These are phyloP conservation scores for Trichonephila clavata DNA, from an alignment of 1,140 invertebrate species.

Conservation along the genomic window DNA sequence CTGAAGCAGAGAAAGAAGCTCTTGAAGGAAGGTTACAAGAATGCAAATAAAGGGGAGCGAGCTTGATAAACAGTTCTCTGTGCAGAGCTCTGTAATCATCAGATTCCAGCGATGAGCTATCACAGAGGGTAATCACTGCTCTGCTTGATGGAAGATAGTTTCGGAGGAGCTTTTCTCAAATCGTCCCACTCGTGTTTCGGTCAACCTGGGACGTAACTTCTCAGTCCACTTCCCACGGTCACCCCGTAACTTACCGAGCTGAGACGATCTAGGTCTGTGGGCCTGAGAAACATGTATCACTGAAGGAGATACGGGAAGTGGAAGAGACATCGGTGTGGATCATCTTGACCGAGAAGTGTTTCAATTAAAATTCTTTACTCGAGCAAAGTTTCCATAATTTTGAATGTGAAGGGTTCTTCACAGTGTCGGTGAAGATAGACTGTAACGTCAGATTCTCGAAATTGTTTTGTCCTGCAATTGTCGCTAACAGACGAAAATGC, in stretches of 20 bases:
- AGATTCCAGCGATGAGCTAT: constrained; percentile 18
- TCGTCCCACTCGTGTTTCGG: constrained; percentile 23
- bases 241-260: constrained; percentile 22
- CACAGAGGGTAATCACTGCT: background rate
- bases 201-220: background rate
- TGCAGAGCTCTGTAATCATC: background rate
- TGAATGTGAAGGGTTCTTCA: background rate
- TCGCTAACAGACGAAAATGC: no score
- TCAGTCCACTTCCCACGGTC: constrained; percentile 62
- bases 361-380: background rate
- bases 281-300: background rate
- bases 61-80: background rate
- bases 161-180: background rate
- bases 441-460: no score
- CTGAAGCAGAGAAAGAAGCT: background rate
- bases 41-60: constrained; percentile 10
- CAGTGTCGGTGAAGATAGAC: no score
- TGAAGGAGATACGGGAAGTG: background rate
- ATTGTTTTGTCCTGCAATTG: no score
- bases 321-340: background rate
- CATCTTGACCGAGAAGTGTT: constrained; percentile 3
- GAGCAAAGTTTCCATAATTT: background rate
- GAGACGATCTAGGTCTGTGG: constrained; percentile 45
- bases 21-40: background rate
- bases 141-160: background rate